A percentile compares a stretch with the other conserved stretches of the same genome.
Conservation (phyloP, 2,797 vertebrate genomes). For the Mycteria americana region DNA sequence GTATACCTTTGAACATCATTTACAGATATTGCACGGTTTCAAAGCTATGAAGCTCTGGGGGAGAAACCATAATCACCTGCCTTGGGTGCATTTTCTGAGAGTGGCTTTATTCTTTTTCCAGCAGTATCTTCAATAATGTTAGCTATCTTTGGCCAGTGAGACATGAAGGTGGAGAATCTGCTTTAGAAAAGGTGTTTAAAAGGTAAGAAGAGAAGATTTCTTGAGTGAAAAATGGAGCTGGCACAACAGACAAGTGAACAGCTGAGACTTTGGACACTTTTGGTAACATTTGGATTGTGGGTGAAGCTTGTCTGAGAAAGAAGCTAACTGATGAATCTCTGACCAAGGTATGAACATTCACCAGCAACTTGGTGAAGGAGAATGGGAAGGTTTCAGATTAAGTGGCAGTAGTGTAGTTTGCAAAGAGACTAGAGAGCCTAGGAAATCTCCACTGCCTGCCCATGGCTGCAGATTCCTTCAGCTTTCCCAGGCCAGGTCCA, state of each 20-base stretch:
- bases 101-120: not conserved
- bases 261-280: not conserved
- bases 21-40: not conserved
- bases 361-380: not conserved
- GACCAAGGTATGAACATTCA: not conserved
- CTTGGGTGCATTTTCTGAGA: not conserved
- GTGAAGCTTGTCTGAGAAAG: not conserved
- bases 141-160: not conserved
- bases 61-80: not conserved
- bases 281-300: not conserved
- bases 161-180: not conserved
- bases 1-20: not conserved
- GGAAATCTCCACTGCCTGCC: not conserved
- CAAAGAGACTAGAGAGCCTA: not conserved
- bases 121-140: not conserved
- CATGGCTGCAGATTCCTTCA: not conserved
- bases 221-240: not conserved
- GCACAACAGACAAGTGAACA: not conserved
- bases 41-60: not conserved
- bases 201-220: not conserved
- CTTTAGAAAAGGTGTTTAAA: not conserved
- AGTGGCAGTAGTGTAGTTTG: not conserved
- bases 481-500: not conserved
- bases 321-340: not conserved
- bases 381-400: not conserved